phyloP scores from a whole-genome alignment of 2,888 invertebrate genomes.

The Spodoptera picta region DNA sequence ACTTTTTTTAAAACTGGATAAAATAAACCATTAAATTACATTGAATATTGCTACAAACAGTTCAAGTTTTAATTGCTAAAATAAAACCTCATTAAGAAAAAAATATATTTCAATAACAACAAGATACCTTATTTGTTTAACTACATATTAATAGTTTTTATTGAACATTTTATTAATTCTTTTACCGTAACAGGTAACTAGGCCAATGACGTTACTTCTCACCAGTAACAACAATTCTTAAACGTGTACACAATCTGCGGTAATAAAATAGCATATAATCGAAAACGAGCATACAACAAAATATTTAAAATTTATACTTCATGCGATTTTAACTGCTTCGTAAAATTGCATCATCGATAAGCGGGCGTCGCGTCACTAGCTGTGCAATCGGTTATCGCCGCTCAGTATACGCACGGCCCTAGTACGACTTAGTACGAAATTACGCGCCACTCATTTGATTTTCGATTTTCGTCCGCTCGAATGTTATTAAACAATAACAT shows the following conservation, averaged over 20 bases:
- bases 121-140: no score
- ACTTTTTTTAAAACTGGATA: no score
- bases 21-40: no score
- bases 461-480: constrained; percentile 44
- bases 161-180: no score
- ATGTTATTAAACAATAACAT: constrained; percentile 16
- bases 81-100: no score
- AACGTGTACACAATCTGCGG: constrained; percentile 4
- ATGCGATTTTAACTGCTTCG: constrained; percentile 41
- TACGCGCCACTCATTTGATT: constrained; percentile 39
- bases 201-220: background rate
- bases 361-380: constrained; percentile 65
- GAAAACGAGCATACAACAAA: constrained; percentile 31
- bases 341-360: constrained; percentile 65
- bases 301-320: constrained; percentile 42
- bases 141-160: no score
- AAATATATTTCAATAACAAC: no score
- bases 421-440: constrained; percentile 56
- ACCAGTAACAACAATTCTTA: constrained; percentile 1
- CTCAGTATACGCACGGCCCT: constrained; percentile 64
- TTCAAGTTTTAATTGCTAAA: no score
- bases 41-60: no score
- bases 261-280: constrained; percentile 24
- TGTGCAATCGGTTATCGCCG: constrained; percentile 77
- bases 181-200: background rate